Percentiles rank a stretch among this genome's conserved stretches.
Conservation (phyloP, 2,888 invertebrate species). For the Cryptus armator region DNA sequence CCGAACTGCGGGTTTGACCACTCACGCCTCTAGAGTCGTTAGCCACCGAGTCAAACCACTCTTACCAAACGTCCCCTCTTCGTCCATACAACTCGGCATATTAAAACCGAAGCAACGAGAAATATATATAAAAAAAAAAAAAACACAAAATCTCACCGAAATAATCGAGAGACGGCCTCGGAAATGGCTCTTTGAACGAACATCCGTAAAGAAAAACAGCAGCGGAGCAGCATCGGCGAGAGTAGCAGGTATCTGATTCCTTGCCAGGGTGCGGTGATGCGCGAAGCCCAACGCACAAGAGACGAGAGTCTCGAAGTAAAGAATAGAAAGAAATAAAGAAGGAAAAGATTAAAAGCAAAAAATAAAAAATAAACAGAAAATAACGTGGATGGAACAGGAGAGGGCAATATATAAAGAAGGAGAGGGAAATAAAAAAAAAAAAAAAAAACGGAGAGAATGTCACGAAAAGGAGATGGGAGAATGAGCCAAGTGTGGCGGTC, state of each 20-base stretch:
- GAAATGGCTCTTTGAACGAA: constrained; percentile 60
- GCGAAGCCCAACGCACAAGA: constrained; percentile 59
- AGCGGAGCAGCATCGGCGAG: constrained; percentile 20
- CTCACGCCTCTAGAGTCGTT: constrained; percentile 54
- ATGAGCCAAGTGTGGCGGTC: constrained; percentile 61
- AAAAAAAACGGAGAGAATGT: constrained; percentile 54
- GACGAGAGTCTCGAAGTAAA: constrained; percentile 44
- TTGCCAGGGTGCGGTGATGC: constrained; percentile 67
- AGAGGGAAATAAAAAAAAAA: constrained; percentile 27
- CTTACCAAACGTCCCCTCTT: constrained; percentile 8
- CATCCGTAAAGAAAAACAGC: constrained; percentile 36
- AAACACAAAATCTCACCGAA: constrained; percentile 55
- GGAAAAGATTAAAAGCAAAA: constrained; percentile 50
- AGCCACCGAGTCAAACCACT: constrained; percentile 44
- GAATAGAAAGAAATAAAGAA: constrained; percentile 53
- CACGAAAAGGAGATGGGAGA: constrained; percentile 39
- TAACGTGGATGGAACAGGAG: constrained; percentile 47
- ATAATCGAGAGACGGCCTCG: constrained; percentile 49
- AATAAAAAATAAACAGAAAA: constrained; percentile 26
- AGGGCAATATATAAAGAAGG: constrained; percentile 36
- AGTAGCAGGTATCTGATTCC: constrained; percentile 64
- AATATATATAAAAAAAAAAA: not conserved
- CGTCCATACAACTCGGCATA: constrained; percentile 25
- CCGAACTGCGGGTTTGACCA: constrained; percentile 70
- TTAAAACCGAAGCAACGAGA: constrained; percentile 49